These are phyloP conservation scores for Andrena trimmerana DNA, from an alignment of 2,888 invertebrate genomes.

Conservation along the genomic window DNA sequence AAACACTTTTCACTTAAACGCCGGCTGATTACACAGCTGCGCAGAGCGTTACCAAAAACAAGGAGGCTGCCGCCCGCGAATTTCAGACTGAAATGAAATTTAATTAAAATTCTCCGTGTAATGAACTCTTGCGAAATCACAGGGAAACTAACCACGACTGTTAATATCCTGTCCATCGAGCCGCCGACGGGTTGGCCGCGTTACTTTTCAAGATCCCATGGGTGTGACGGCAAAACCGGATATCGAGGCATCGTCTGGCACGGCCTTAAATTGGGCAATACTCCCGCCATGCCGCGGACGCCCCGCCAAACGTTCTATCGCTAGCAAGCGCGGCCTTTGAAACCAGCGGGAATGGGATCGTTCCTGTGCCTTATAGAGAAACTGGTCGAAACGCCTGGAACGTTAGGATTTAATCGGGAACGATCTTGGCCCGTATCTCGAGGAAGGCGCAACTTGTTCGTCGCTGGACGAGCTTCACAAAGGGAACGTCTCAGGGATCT, in stretches of 20 bases:
- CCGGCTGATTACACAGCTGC: slow-evolving; percentile 50
- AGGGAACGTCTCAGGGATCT: slow-evolving; percentile 3
- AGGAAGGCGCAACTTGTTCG: slow-evolving; percentile 27
- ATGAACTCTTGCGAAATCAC: not conserved
- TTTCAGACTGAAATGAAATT: not conserved
- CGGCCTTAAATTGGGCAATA: slow-evolving; percentile 58
- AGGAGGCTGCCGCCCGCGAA: too few species aligned
- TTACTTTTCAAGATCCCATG: slow-evolving; percentile 48
- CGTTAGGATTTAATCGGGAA: not conserved
- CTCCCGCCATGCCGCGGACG: slow-evolving; percentile 39
- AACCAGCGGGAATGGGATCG: not conserved
- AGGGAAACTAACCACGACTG: too few species aligned
- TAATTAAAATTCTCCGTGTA: not conserved
- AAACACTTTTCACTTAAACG: slow-evolving; percentile 30
- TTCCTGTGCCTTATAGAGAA: slow-evolving; percentile 20
- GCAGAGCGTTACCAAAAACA: too few species aligned
- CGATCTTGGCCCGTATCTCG: slow-evolving; percentile 24
- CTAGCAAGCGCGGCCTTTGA: slow-evolving; percentile 17
- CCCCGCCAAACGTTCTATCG: slow-evolving; percentile 30
- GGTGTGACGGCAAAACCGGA: slow-evolving; percentile 67
- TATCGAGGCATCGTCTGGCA: slow-evolving; percentile 65
- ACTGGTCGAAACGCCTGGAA: not conserved
- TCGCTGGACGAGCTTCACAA: not conserved
- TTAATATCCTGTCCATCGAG: slow-evolving; percentile 42
- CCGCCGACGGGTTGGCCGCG: slow-evolving; percentile 40